Base-by-base conservation (phyloP, 2,797 vertebrate genomes). In the Chiloscyllium punctatum region DNA sequence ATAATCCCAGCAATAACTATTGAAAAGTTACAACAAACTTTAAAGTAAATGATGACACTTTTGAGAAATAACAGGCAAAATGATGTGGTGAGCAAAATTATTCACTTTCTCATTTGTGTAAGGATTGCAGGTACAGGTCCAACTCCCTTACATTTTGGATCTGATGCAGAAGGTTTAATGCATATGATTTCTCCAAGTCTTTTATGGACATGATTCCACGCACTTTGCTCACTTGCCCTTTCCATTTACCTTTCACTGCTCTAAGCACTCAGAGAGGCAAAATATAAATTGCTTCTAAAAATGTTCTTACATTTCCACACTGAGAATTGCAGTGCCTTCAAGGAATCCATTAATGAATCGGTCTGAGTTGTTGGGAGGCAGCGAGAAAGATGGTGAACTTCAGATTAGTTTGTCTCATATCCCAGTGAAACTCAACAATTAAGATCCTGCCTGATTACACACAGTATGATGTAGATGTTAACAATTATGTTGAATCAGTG, bases 201-300 rank as follows among this genome's bases (percentile, higher is more conserved):
- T 48, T 95, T n/a, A 77, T 53, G 72, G 94, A 95, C 68, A 33
- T 77, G 51, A 95, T 95, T 53, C 74, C 71, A 77, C 42, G 95
- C 71, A 57, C 77, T 51, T 57, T 95, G 71, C 77, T 77, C 77
- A 51, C 94, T 95, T 95, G 94, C 94, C n/a, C 94, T 77, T 95
- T 95, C 71, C 94, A 95, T 95, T 77, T 95, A 95, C 48, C n/a
- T 95, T 57, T 57, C 71, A 53, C 94, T 33, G 94, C 94, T 51
- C 48, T 57, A 53, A 95, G 94, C 94, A 95, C 15, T 7, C 18
- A 48, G 51, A 57, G 74, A 74, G 30, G 71, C 57, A 57, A 95
- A 77, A 77, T 48, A 95, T 77, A 77, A 95, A 95, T 95, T 95
- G 94, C 94, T 77, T 95, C 71, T 77, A 95, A 95, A 95, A 95